phyloP scores from a whole-genome alignment of 2,797 vertebrate species.

The Xenops minutus region DNA sequence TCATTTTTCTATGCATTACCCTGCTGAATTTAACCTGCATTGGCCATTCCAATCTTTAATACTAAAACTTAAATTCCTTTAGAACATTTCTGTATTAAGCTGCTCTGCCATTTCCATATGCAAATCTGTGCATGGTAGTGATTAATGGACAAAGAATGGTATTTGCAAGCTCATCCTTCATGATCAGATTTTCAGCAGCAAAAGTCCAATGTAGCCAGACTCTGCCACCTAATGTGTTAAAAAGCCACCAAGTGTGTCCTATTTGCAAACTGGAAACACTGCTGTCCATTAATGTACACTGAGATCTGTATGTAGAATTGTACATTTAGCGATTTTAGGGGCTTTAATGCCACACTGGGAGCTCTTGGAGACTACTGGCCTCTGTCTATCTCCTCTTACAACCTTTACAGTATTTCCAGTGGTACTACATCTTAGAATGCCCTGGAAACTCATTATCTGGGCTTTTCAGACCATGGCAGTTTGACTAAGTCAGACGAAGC shows the following conservation, averaged over 20 bases:
- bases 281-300: neutral
- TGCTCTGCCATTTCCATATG: neutral
- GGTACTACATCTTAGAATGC: neutral
- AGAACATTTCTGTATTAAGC: neutral
- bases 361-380: neutral
- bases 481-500: neutral
- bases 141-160: neutral
- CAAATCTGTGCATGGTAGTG: neutral
- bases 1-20: neutral
- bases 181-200: neutral
- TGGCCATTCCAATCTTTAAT: neutral
- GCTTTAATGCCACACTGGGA: neutral
- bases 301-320: neutral
- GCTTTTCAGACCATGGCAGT: neutral
- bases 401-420: neutral
- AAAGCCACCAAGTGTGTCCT: neutral
- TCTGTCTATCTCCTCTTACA: neutral
- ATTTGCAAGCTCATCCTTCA: neutral
- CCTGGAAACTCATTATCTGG: neutral
- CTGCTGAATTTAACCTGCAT: neutral
- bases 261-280: neutral
- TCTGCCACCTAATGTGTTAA: neutral
- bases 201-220: neutral
- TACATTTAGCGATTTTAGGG: neutral
- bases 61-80: neutral